These are phyloP conservation scores for Lasioglossum baleicum DNA, from an alignment of 1,140 invertebrate species.

Conservation along the genomic window DNA sequence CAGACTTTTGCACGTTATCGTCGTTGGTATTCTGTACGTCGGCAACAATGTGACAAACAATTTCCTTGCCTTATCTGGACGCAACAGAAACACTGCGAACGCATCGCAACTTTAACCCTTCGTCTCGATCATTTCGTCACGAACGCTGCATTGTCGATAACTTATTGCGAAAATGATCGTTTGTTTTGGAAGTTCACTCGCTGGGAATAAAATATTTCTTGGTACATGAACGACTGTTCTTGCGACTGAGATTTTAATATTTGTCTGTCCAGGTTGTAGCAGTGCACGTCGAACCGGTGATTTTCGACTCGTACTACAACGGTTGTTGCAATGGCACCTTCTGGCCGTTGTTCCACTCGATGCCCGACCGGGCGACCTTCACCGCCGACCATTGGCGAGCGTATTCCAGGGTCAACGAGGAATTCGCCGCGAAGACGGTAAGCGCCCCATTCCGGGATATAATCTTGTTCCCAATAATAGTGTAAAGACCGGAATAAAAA, in stretches of 20 bases:
- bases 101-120: too few species aligned
- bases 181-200: too few species aligned
- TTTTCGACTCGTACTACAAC: slow-evolving; percentile 94
- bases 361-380: slow-evolving; percentile 90
- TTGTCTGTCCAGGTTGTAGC: slow-evolving; percentile 85
- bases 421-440: slow-evolving; percentile 90
- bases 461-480: background rate
- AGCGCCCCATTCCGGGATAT: slow-evolving; percentile 39
- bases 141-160: too few species aligned
- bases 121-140: too few species aligned
- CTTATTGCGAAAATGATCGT: too few species aligned
- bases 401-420: slow-evolving; percentile 89
- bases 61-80: background rate
- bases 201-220: too few species aligned
- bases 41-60: background rate
- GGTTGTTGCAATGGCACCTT: slow-evolving; percentile 95
- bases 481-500: too few species aligned
- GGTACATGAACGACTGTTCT: too few species aligned
- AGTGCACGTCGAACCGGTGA: slow-evolving; percentile 86
- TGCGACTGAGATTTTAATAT: too few species aligned
- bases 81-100: background rate
- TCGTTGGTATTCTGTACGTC: too few species aligned
- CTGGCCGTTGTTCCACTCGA: slow-evolving; percentile 95
- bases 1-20: background rate
- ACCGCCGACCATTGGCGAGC: slow-evolving; percentile 90